phyloP scores from a whole-genome alignment of 2,113 vertebrate genomes.

The Lepus americanus region DNA sequence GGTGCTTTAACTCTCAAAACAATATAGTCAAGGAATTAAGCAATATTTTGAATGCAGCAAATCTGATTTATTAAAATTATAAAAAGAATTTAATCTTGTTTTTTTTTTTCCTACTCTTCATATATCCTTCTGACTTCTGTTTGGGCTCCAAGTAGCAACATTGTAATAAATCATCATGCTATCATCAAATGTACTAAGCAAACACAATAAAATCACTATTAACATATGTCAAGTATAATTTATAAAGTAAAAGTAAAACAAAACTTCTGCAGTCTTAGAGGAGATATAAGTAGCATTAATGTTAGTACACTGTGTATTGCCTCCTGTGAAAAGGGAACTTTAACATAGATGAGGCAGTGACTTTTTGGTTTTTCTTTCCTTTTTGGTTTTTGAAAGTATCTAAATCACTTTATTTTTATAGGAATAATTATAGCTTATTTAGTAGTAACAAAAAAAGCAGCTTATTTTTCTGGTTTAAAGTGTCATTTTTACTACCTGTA shows the following conservation, averaged over 20 bases:
- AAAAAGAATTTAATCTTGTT: neutral
- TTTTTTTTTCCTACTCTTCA: neutral
- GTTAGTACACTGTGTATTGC: neutral
- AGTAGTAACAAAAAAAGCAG: neutral
- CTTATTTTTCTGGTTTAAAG: neutral
- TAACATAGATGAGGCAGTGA: neutral
- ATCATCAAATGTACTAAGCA: neutral
- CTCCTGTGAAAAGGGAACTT: neutral
- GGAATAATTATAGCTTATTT: too few species aligned
- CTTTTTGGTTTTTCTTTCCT: too few species aligned
- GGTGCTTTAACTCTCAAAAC: neutral
- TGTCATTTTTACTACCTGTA: neutral
- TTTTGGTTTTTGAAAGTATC: too few species aligned
- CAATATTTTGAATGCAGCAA: neutral
- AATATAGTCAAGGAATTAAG: neutral
- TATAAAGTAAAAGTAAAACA: neutral
- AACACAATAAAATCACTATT: neutral
- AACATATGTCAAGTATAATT: neutral
- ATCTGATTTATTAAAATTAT: constrained; percentile 18
- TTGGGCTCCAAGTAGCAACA: neutral
- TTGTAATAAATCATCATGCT: neutral
- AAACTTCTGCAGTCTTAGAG: neutral
- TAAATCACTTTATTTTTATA: too few species aligned
- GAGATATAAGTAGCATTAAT: neutral
- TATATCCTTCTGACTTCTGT: neutral